Evolutionary conservation across 2,113 vertebrate genomes (phyloP), one percentile per base, ranked within the genome.

Genomic region (Pachycephala philippinensis): DNA sequence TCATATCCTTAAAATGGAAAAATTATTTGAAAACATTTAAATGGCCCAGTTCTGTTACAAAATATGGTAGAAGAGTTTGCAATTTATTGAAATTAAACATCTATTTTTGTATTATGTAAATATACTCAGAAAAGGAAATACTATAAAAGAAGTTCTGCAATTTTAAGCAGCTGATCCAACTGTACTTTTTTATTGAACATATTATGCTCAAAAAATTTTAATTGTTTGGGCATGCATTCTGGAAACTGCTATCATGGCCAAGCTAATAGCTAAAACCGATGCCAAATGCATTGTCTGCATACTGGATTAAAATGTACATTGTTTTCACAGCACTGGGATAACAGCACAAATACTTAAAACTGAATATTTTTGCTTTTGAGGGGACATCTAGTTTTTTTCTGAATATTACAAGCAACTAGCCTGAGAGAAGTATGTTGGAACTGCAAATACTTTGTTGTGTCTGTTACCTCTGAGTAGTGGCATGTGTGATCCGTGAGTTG

Each of bases 81-180:
- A 82, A 6, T 72, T 82, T 84, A 49, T 49, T 69, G 49, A 91
- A 84, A 85, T 93, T 35, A 60, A 68, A 27, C 26, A 31, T 61
- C 78, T 93, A 54, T 87, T 93, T 94, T 91, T 87, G 45, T 85
- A 9, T 50, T 93, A 89, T 74, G 89, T 83, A 93, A 96, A 94
- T 93, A 45, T 22, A 72, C 50, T 91, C 61, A 59, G 66, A 45
- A 82, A 79, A 91, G 45, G 74, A 91, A 87, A 79, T 85, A 28
- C n/a, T 82, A 5, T 53, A 35, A 68, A 95, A 78, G 50, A 84
- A 78, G 61, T 39, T 72, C 44, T 79, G 37, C n/a, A 45, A 0
- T 93, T 82, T 82, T 37, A 76, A 82, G 74, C 74, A 71, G 81
- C 44, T 93, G 77, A 85, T 44, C 28, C 79, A 61, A 89, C n/a